Base-by-base conservation (phyloP, 2,888 invertebrate genomes). In the Nomada hirtipes region DNA sequence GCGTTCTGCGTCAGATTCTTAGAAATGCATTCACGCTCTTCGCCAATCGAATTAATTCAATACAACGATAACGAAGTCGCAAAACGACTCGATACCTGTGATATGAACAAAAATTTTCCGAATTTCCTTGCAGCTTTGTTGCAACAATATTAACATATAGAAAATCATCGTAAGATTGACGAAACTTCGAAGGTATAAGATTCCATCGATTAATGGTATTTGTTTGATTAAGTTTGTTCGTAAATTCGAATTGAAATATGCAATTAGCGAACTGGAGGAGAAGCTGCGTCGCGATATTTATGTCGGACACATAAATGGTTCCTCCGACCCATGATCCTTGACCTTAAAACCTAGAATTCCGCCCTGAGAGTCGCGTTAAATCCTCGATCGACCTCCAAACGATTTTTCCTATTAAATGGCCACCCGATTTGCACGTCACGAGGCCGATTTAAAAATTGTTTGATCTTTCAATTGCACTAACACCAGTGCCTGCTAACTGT, bases 281-380 rank as follows among this genome's bases (percentile, higher is more conserved):
- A 44, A 63, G 61, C 0, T 29, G 20, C 29, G 65, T 57, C 47
- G 23, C 7, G 47, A 23, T 57, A 69, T 70, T 53, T 44, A 3
- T 11, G 44, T 23, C 29, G 11, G 50, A 36, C 57, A 13, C 79
- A 23, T 29, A 44, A 59, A 68, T 20, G 59, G 4, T 63, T 55
- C 65, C 52, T 61, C 55, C 47, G 47, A 20, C 29, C 77, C 53
- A 15, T 67, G 42, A 71, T 79, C 79, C 73, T 80, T 80, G 80
- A 80, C 80, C 80, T 72, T 80, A 72, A 79, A 72, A 68, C 80
- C 63, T 47, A 72, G 57, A 63, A 79, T 72, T 80, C 68, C 42
- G 20, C 44, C 18, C 29, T 36, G 67, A 52, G 44, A 57, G 57
- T 72, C 68, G 0, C 53, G 78, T 23, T 50, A 20, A 67, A 57